Base-by-base conservation (phyloP, 2,888 invertebrate species). In the Dinocampus coccinellae region DNA sequence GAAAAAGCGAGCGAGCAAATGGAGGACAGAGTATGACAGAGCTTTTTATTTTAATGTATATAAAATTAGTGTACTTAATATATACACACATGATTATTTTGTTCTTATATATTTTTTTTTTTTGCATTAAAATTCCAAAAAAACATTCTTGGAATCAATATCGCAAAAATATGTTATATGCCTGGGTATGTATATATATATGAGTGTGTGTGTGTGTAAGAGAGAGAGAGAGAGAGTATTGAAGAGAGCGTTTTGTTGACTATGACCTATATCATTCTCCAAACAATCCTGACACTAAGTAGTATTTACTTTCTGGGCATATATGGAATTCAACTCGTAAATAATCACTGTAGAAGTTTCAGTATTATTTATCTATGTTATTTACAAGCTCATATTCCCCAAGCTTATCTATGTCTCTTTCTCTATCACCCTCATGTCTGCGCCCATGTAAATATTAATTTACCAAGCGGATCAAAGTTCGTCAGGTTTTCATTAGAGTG, bases 321-420 rank as follows among this genome's bases (percentile, higher is more conserved):
- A 47, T 47, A 52, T 61, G 39, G 61, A 34, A 57, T 36, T 66
- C 29, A 33, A 66, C n/a, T 57, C 57, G 66, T 66, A 36, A 47
- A 47, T 47, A 66, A 66, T 66, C 55, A 57, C 66, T 57, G 39
- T 57, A 6, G 57, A 36, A 66, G 22, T 57, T 36, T 24, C 52
- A 55, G 29, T 39, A 52, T 65, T 65, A 57, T 66, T 66, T 66
- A 66, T 58, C 55, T 36, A 66, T 57, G 52, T n/a, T 66, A 55
- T 66, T 22, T 39, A 36, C 55, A 47, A 55, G 55, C 36, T 57
- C 36, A 57, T 57, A 57, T 57, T 66, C 42, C 34, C 29, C 26
- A 16, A 36, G 36, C 39, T 58, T 57, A 47, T 47, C 47, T 47
- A 47, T 39, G 13, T 47, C 47, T 47, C 16, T 20, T 47, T 20